These are phyloP conservation scores for Chrysolina haemoptera DNA, from an alignment of 2,888 invertebrate species.

Conservation along the genomic window DNA sequence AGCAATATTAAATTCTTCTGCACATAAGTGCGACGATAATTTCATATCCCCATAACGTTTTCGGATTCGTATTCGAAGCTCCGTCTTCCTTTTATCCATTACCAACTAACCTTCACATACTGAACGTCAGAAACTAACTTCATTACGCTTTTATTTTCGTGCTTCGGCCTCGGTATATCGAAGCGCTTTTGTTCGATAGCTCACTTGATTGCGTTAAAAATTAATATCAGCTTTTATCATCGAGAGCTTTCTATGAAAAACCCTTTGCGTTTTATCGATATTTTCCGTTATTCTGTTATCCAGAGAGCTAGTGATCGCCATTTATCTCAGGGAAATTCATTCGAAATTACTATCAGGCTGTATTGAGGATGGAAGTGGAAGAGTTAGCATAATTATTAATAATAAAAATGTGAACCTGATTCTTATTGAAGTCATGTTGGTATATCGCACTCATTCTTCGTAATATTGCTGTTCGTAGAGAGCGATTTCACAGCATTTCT, in stretches of 20 bases:
- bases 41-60: not conserved
- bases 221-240: slow-evolving; percentile 28
- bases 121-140: slow-evolving; percentile 22
- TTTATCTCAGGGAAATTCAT: not conserved
- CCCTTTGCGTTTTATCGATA: slow-evolving; percentile 25
- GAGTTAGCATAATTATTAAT: slow-evolving; percentile 17
- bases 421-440: no score
- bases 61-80: slow-evolving; percentile 1
- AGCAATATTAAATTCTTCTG: not conserved
- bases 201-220: slow-evolving; percentile 28
- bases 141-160: slow-evolving; percentile 16
- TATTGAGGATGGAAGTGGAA: slow-evolving; percentile 1
- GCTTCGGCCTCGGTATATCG: slow-evolving; percentile 20
- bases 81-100: slow-evolving; percentile 11
- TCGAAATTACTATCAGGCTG: slow-evolving; percentile 13
- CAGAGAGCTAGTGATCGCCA: slow-evolving; percentile 3
- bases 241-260: slow-evolving; percentile 25
- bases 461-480: no score
- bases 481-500: no score
- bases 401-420: not conserved
- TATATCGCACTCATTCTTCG: no score
- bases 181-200: slow-evolving; percentile 26
- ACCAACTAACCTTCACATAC: not conserved
- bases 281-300: slow-evolving; percentile 24
- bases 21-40: not conserved